phyloP scores from a whole-genome alignment of 2,888 invertebrate species.

The Miltochrista miniata region DNA sequence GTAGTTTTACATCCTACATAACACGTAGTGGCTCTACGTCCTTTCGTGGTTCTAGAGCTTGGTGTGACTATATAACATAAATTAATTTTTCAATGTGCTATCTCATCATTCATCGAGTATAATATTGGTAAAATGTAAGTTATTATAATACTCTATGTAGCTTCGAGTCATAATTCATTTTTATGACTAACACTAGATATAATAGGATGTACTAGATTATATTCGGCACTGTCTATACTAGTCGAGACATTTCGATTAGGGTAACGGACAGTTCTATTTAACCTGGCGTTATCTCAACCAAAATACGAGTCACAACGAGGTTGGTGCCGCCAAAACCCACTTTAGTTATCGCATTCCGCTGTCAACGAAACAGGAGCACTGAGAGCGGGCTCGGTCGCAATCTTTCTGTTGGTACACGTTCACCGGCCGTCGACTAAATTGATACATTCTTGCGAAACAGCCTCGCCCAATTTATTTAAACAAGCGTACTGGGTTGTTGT shows the following conservation, averaged over 20 bases:
- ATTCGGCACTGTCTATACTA: background rate
- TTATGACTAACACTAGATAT: no score
- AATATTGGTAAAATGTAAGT: no score
- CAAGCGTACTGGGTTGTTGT: conserved; percentile 63
- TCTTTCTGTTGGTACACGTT: conserved; percentile 67
- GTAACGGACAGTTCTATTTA: conserved; percentile 51
- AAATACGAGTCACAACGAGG: conserved; percentile 48
- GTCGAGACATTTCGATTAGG: conserved; percentile 31
- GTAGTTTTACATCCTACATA: no score
- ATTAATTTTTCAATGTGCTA: no score
- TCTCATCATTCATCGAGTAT: no score
- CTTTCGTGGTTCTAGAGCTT: no score
- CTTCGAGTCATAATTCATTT: no score
- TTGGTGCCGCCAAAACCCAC: conserved; percentile 66
- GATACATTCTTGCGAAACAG: conserved; percentile 80
- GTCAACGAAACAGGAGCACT: conserved; percentile 73
- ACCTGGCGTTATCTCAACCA: conserved; percentile 59
- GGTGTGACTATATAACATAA: no score
- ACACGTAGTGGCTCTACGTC: no score
- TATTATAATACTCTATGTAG: no score
- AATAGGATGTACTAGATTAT: background rate
- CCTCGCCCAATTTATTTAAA: conserved; percentile 77
- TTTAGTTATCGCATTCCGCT: conserved; percentile 75
- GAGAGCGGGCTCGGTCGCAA: conserved; percentile 60
- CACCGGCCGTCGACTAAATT: conserved; percentile 74